Percentiles rank a stretch among this genome's conserved stretches.
phyloP scores from a whole-genome alignment of 2,797 vertebrate species.

The Siniperca undulata region DNA sequence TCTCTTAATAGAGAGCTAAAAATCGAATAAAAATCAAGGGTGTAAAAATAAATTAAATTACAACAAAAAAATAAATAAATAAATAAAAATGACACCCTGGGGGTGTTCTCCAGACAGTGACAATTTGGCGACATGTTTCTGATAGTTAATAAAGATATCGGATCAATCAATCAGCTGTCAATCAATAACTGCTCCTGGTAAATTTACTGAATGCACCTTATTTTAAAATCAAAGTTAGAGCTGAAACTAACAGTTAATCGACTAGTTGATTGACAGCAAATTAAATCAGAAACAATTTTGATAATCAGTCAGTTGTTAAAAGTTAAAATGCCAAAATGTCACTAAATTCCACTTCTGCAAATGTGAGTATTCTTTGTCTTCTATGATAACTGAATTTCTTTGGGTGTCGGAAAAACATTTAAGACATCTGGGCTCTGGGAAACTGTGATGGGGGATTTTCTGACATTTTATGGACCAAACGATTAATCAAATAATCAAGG shows the following conservation, averaged over 20 bases:
- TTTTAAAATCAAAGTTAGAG: background rate
- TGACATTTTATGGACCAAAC: background rate
- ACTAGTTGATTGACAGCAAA: background rate
- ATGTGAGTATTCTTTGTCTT: background rate
- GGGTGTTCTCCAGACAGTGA: background rate
- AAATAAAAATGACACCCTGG: background rate
- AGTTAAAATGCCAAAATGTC: background rate
- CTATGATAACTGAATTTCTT: background rate
- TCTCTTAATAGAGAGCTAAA: background rate
- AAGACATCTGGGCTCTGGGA: background rate
- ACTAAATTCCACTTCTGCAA: too few relatives aligned
- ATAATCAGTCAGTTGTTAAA: background rate
- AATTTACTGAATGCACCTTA: background rate
- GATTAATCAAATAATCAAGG: background rate
- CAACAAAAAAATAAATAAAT: too few relatives aligned
- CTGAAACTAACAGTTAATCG: background rate
- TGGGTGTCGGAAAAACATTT: background rate
- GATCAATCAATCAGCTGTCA: slow-evolving; percentile 12
- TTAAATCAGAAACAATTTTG: background rate
- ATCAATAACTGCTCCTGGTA: background rate
- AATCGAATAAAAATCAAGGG: background rate
- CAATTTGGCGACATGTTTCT: background rate
- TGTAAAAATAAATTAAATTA: background rate
- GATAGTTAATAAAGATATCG: background rate
- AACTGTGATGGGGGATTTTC: background rate